These are phyloP conservation scores for Ceratoteleas bidentatus DNA, from an alignment of 1,140 invertebrate species.

Conservation along the genomic window DNA sequence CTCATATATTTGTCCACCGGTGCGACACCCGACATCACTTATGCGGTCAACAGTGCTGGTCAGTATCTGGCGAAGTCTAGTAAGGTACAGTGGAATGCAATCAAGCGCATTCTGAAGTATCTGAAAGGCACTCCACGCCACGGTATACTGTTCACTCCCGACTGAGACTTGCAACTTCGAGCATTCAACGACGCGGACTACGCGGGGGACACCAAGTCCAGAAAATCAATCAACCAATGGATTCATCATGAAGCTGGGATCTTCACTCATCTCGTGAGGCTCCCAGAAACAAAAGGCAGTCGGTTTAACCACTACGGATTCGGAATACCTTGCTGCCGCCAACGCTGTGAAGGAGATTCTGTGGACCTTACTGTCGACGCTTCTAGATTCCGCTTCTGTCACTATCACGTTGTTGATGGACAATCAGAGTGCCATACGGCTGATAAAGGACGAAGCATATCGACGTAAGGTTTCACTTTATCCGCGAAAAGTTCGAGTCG, in stretches of 20 bases:
- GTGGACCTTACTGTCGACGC: neutral
- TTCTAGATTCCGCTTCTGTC: neutral
- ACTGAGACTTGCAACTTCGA: conserved; percentile 1
- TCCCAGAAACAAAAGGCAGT: too few relatives aligned
- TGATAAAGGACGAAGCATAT: conserved; percentile 68
- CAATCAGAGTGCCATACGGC: conserved; percentile 35
- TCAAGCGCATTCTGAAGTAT: conserved; percentile 69
- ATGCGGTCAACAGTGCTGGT: conserved; percentile 71
- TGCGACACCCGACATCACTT: conserved; percentile 80
- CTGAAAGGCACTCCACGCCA: conserved; percentile 61
- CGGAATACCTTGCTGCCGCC: conserved; percentile 11
- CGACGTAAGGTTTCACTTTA: conserved; percentile 64
- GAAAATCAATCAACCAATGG: conserved; percentile 62
- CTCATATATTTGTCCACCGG: conserved; percentile 77
- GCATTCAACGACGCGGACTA: conserved; percentile 68
- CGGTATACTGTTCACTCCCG: conserved; percentile 34
- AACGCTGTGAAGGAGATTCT: conserved; percentile 14
- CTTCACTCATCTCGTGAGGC: too few relatives aligned
- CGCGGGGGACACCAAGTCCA: conserved; percentile 44
- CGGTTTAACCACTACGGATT: conserved; percentile 33
- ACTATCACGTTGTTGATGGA: conserved; percentile 11
- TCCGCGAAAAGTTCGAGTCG: conserved; percentile 38
- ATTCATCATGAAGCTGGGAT: too few relatives aligned
- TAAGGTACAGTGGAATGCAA: conserved; percentile 32
- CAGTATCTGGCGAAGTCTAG: conserved; percentile 55